A percentile compares a stretch with the other conserved stretches of the same genome.
Conservation (phyloP, 2,888 invertebrate species). For the Ochropleura leucogaster region DNA sequence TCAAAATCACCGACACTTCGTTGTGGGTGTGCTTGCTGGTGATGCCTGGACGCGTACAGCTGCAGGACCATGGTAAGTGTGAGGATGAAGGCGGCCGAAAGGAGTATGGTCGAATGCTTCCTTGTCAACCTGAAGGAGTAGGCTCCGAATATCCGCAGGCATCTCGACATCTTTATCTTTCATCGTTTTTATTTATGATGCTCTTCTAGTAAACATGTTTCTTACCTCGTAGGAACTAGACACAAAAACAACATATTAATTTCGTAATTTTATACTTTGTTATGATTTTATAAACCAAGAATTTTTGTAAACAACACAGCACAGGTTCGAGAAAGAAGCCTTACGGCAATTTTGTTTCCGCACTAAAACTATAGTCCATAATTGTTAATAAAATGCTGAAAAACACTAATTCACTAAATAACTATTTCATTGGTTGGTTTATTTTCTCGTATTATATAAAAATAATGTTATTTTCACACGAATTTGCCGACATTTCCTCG, state of each 20-base stretch:
- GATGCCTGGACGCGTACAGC: constrained; percentile 81
- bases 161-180: constrained; percentile 83
- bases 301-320: constrained; percentile 61
- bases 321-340: constrained; percentile 21
- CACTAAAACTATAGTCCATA: constrained; percentile 1
- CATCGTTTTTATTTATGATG: constrained; percentile 75
- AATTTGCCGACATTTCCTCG: constrained; percentile 44
- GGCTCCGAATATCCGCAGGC: constrained; percentile 84
- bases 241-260: constrained; percentile 34
- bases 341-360: constrained; percentile 28
- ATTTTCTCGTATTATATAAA: not conserved
- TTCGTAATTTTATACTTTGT: constrained; percentile 16
- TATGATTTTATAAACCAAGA: constrained; percentile 17
- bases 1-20: constrained; percentile 82
- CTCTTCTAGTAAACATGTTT: constrained; percentile 54
- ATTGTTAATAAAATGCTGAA: constrained; percentile 18
- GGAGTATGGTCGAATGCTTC: constrained; percentile 82
- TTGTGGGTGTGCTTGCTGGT: constrained; percentile 68
- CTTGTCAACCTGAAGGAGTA: constrained; percentile 84
- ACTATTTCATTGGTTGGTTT: constrained; percentile 18
- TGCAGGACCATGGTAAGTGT: constrained; percentile 81
- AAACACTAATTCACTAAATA: not conserved
- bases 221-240: constrained; percentile 21
- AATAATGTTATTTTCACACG: constrained; percentile 31
- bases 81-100: constrained; percentile 79